Evolutionary conservation across 2,797 vertebrate genomes (phyloP).

Genomic region (Simalia tracyae): DNA sequence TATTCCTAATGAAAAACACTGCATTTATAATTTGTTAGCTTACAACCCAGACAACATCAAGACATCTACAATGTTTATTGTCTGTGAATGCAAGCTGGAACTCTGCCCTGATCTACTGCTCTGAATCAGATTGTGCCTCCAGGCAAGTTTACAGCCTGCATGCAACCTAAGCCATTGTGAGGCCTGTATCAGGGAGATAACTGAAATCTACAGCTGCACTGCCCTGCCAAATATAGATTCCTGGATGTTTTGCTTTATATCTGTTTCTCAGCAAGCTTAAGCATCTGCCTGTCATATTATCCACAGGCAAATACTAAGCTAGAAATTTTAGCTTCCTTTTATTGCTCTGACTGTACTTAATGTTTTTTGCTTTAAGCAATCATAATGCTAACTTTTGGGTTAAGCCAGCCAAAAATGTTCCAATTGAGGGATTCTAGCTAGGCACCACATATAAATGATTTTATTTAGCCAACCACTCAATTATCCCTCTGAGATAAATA

Average conservation of each 20-base stretch:
- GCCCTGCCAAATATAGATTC: not conserved
- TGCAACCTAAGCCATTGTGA: not conserved
- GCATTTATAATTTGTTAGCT: not conserved
- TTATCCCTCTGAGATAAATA: not conserved
- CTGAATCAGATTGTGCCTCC: not conserved
- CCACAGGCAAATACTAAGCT: not conserved
- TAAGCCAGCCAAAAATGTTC: not conserved
- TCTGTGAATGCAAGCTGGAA: conserved; percentile 20
- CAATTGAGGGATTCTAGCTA: not conserved
- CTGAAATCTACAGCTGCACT: not conserved
- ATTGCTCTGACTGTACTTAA: not conserved
- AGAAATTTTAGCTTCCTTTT: not conserved
- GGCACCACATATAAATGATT: not conserved
- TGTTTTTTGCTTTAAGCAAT: conserved; percentile 6
- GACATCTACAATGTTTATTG: not conserved
- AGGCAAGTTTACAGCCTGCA: not conserved
- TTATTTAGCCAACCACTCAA: not conserved
- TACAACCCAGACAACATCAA: conserved; percentile 7
- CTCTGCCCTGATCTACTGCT: not conserved
- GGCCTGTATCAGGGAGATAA: not conserved
- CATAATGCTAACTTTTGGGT: not conserved
- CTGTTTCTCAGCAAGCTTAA: not conserved
- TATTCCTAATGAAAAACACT: not conserved
- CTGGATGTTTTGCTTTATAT: not conserved
- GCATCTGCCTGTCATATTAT: not conserved